Evolutionary conservation across 1,140 invertebrate genomes (phyloP), one percentile per base, ranked within the genome.

Genomic region (Megathymus violae): DNA sequence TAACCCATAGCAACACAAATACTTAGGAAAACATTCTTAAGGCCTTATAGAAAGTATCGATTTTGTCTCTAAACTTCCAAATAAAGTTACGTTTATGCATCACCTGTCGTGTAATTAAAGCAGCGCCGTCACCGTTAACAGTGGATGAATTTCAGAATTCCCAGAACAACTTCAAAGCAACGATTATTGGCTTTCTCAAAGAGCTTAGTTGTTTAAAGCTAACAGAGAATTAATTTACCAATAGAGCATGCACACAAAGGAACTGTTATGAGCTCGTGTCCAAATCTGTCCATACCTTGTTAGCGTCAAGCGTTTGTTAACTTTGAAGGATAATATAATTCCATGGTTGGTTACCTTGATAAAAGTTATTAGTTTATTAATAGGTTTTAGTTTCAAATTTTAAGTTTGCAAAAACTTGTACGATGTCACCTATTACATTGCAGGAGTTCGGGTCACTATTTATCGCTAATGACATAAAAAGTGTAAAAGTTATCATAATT

Each of bases 161-260:
- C 36, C 27, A 70, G 65, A 73, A 70, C 64, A 38, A 68, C 62
- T 71, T 75, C 60, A 68, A 74, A 75, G 69, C 65, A 48, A 62
- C 63, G 52, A 69, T 75, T 71, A 51, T 25, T 22, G 56, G 52
- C 54, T 66, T 47, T 43, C 56, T 59, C 56, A 59, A 59, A 59
- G 56, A 59, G 43, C 43, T 47, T 38, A 36, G 31, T 59, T 27
- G 31, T 59, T 62, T 67, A 56, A 58, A 60, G 62, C 52, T 61
- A 70, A 66, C 64, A 73, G 67, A 62, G 61, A 79, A 82, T 82
- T 76, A 79, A 79, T 82, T 82, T 77, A 73, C 74, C 73, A 79
- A 82, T 74, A 74, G 72, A 69, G 65, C 64, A 70, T 70, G 56
- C 44, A 71, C 60, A 47, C 43, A 64, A 48, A 51, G 62, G 46